A percentile compares a stretch with the other conserved stretches of the same genome.
Evolutionary conservation across 1,140 invertebrate species (phyloP).

Genomic region (Papilio machaon): DNA sequence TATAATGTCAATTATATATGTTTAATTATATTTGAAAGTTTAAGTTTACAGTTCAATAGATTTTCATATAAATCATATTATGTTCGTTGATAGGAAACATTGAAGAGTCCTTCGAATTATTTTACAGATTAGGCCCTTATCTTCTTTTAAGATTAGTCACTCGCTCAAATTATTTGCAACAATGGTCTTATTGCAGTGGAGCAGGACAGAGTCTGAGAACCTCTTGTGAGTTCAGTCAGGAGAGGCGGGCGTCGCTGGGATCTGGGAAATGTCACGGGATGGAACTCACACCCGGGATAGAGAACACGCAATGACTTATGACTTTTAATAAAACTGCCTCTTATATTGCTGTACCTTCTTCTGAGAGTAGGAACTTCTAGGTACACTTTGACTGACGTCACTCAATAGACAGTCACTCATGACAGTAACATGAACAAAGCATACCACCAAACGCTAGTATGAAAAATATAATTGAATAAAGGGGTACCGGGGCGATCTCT

Average conservation of each 20-base stretch:
- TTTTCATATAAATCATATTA: neutral
- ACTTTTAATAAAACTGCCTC: too few relatives aligned
- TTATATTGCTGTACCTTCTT: too few relatives aligned
- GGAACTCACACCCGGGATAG: neutral
- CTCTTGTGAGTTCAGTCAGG: neutral
- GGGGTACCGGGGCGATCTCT: neutral
- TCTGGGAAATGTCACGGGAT: neutral
- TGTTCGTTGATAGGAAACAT: neutral
- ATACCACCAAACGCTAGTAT: neutral
- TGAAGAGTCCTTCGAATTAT: neutral
- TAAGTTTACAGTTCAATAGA: neutral
- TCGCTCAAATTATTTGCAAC: constrained; percentile 1
- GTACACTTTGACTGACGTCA: neutral
- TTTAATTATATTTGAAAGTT: too few relatives aligned
- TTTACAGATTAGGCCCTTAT: neutral
- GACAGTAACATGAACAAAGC: neutral
- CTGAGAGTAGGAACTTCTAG: neutral
- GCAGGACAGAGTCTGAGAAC: neutral
- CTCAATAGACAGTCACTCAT: too few relatives aligned
- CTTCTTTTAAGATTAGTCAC: neutral
- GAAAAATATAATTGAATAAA: neutral
- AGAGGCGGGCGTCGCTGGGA: neutral
- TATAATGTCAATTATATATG: too few relatives aligned
- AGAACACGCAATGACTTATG: too few relatives aligned
- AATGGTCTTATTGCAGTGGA: neutral